Conservation (phyloP, 2,797 vertebrate species). For the Sebastes trivittatus region DNA sequence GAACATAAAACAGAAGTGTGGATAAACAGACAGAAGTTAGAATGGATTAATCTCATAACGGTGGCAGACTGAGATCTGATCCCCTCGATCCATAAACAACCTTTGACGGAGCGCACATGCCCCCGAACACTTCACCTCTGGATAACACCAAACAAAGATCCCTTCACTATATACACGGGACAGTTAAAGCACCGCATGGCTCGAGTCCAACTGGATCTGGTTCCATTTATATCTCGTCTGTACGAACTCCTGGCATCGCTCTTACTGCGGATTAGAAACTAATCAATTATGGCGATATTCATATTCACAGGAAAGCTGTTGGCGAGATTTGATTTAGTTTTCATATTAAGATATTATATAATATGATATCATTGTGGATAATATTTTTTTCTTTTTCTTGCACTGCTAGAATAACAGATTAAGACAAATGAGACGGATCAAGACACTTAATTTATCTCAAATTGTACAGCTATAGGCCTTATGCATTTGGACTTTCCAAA, state of each 20-base stretch:
- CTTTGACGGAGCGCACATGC: constrained; percentile 32
- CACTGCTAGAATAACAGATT: background rate
- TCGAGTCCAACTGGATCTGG: constrained; percentile 33
- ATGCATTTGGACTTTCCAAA: background rate
- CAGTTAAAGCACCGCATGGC: constrained; percentile 19
- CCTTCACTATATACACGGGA: constrained; percentile 1
- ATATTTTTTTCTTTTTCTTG: background rate
- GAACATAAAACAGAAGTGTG: constrained; percentile 16
- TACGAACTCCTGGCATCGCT: background rate
- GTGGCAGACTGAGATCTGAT: constrained; percentile 2
- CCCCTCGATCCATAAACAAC: constrained; percentile 3
- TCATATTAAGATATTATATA: background rate
- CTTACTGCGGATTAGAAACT: constrained; percentile 8
- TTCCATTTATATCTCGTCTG: constrained; percentile 37
- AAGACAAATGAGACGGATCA: background rate
- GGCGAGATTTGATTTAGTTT: background rate
- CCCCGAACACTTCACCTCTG: constrained; percentile 22
- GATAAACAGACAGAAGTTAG: constrained; percentile 20
- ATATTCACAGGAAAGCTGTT: background rate
- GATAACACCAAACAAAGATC: constrained; percentile 34
- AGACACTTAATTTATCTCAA: background rate
- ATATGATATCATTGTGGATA: background rate
- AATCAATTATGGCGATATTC: constrained; percentile 12
- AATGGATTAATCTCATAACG: constrained; percentile 28
- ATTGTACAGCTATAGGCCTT: background rate